Evolutionary conservation across 2,797 vertebrate species (phyloP).

Genomic region (Mormyrus proboscirostris): DNA sequence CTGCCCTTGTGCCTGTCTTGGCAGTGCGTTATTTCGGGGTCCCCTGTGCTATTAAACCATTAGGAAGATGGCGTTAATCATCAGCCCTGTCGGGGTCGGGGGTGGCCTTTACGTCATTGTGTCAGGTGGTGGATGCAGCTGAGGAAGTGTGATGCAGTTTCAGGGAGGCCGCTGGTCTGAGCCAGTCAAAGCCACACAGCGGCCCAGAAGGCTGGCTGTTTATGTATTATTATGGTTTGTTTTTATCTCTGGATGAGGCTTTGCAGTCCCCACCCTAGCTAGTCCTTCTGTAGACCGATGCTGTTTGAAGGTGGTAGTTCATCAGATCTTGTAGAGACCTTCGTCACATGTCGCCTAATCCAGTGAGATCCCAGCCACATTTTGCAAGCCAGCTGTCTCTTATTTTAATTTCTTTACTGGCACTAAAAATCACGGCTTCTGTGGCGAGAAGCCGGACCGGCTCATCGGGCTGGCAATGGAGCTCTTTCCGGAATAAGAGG

Average conservation of each 20-base stretch:
- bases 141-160: neutral
- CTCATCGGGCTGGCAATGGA: neutral
- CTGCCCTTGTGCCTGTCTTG: neutral
- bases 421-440: neutral
- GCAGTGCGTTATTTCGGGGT: neutral
- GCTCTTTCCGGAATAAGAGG: neutral
- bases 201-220: neutral
- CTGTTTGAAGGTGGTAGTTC: neutral
- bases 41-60: neutral
- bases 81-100: neutral
- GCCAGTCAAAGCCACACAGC: neutral
- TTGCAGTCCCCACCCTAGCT: neutral
- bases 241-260: neutral
- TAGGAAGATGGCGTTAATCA: conserved; percentile 4
- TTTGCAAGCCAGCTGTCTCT: neutral
- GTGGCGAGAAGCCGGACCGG: neutral
- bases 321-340: neutral
- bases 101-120: neutral
- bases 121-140: neutral
- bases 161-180: neutral
- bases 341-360: neutral
- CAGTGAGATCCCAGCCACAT: neutral
- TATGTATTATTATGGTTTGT: neutral
- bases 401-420: neutral
- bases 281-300: neutral